These are phyloP conservation scores for Hydropsyche tenuis DNA, from an alignment of 1,140 invertebrate species.

Conservation along the genomic window DNA sequence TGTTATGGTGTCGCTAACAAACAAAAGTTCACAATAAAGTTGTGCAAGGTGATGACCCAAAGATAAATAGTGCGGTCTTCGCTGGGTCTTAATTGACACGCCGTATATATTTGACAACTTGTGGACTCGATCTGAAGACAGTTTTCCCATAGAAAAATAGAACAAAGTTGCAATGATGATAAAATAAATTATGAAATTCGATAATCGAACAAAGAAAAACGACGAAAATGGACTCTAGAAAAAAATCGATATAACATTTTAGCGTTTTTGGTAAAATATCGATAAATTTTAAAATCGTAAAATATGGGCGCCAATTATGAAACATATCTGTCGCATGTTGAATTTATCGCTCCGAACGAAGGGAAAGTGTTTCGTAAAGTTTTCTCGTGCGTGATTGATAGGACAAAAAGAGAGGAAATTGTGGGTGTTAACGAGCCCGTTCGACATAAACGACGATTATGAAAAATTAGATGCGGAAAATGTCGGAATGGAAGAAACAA, in stretches of 20 bases:
- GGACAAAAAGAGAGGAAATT: conserved; percentile 24
- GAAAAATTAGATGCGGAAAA: no score
- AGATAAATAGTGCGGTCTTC: conserved; percentile 20
- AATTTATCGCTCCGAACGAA: conserved; percentile 5
- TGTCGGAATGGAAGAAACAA: no score
- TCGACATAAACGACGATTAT: no score
- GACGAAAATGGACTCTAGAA: no score
- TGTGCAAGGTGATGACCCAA: conserved; percentile 34
- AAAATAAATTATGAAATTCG: no score
- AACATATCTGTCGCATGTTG: no score
- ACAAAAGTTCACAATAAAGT: conserved; percentile 32
- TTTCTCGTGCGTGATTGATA: conserved; percentile 12
- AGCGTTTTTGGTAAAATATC: no score
- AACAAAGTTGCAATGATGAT: no score
- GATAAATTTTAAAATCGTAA: no score
- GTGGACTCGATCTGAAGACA: background rate
- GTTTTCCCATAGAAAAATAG: background rate
- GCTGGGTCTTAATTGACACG: conserved; percentile 35
- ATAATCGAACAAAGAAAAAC: no score
- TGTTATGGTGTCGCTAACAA: conserved; percentile 22
- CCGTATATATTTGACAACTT: conserved; percentile 30
- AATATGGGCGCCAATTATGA: no score
- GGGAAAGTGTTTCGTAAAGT: conserved; percentile 4
- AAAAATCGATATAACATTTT: no score
- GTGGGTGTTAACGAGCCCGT: conserved; percentile 6